phyloP scores from a whole-genome alignment of 2,113 vertebrate genomes.

The Pao palembangensis region DNA sequence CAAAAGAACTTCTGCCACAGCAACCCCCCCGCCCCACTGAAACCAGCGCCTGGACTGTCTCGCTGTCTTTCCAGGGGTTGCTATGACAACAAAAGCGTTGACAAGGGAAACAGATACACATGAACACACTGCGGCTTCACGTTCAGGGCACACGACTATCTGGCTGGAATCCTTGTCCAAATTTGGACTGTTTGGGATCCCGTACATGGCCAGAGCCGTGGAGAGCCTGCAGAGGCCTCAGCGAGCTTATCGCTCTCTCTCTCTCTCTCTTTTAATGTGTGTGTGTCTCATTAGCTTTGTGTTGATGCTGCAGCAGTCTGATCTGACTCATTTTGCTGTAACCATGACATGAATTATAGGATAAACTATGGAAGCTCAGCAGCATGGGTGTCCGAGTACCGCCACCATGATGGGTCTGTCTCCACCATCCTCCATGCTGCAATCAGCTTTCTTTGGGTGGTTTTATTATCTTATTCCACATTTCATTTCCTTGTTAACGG shows the following conservation, averaged over 20 bases:
- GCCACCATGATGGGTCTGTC: too few species aligned
- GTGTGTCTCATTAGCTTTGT: slow-evolving; percentile 2
- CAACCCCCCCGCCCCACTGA: slow-evolving; percentile 5
- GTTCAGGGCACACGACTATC: slow-evolving; percentile 84
- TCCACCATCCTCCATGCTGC: too few species aligned
- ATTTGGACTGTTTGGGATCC: slow-evolving; percentile 81
- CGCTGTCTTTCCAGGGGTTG: slow-evolving; percentile 48
- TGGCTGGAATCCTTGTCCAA: slow-evolving; percentile 87
- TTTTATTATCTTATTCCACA: too few species aligned
- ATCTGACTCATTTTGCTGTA: not conserved
- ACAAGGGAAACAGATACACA: slow-evolving; percentile 57
- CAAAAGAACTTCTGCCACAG: not conserved
- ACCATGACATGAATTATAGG: not conserved
- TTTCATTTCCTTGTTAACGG: too few species aligned
- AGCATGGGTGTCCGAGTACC: too few species aligned
- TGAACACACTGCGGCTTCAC: slow-evolving; percentile 67
- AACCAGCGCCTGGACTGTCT: slow-evolving; percentile 28
- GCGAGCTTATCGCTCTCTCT: slow-evolving; percentile 72
- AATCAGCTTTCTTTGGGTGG: too few species aligned
- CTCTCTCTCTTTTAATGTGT: slow-evolving; percentile 17
- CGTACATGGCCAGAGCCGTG: slow-evolving; percentile 72
- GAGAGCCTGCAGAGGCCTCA: slow-evolving; percentile 64
- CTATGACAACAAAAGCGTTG: slow-evolving; percentile 61
- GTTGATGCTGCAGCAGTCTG: too few species aligned
- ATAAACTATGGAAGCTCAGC: too few species aligned